Base-by-base conservation (phyloP, 2,113 vertebrate species). In the Cairina moschata region DNA sequence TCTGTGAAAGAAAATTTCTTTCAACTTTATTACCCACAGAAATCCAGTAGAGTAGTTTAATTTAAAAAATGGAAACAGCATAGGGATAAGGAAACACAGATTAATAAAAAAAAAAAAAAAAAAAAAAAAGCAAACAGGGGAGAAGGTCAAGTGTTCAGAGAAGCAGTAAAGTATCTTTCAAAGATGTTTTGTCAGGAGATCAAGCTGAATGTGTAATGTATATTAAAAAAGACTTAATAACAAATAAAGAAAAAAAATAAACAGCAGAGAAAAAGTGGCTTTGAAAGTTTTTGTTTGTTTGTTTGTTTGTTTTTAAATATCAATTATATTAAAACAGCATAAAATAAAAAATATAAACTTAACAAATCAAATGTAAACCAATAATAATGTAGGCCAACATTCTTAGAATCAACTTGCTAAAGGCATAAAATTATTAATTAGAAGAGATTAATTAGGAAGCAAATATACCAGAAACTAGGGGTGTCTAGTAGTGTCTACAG, bases 181-280 rank as follows among this genome's bases (percentile, higher is more conserved):
- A 89, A 86, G 69, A 40, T 21, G 28, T 71, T 92, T 12, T 78
- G 8, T 34, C 22, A 42, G 28, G 28, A 84, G 6, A 18, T 84
- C 16, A 91, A 71, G 74, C 18, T 56, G 65, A 84, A 28, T 63
- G 4, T 36, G 11, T 4, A 74, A 71, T n/a, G 5, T 8, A 23
- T 86, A 62, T 73, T 4, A 40, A 71, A 89, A 88, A 69, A 9
- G 13, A 52, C 17, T 63, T 74, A 66, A 62, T 23, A 50, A 22
- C 48, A 83, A 76, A 65, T 18, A 16, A 14, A 25, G 68, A 65
- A 55, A 15, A 44, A 17, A 3, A 26, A 3, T 66, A 74, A 84
- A 40, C 6, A 62, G 6, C 3, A 56, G 25, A 40, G 28, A 73
- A 28, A 14, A 6, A 4, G 3, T 1, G 1, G 7, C 7, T 36